Conservation (phyloP, 2,888 invertebrate species). For the Branchipolynoe longqiensis region DNA sequence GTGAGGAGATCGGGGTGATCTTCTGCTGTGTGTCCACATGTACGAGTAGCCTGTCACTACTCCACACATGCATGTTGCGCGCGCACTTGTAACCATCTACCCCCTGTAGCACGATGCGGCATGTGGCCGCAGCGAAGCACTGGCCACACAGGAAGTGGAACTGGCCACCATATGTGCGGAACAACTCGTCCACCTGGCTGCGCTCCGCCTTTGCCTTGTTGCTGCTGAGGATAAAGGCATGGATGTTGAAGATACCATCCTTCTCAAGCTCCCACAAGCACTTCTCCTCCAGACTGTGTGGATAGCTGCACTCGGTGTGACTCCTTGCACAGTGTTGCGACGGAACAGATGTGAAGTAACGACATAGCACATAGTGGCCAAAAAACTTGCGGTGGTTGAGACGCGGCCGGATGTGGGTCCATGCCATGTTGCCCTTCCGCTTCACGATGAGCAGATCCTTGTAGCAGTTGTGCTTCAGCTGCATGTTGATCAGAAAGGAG, state of each 20-base stretch:
- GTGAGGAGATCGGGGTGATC: constrained; percentile 71
- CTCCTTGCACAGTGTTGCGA: constrained; percentile 69
- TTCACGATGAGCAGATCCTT: constrained; percentile 74
- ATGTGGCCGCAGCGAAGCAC: constrained; percentile 73
- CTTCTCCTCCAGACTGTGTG: constrained; percentile 56
- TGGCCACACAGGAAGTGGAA: constrained; percentile 75
- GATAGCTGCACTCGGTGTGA: constrained; percentile 47
- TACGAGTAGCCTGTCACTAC: constrained; percentile 71
- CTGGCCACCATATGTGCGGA: constrained; percentile 73
- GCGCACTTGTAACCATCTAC: constrained; percentile 64
- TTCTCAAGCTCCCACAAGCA: constrained; percentile 76
- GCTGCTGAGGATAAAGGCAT: constrained; percentile 76
- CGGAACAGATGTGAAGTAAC: constrained; percentile 68
- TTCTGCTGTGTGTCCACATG: constrained; percentile 70
- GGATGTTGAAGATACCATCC: constrained; percentile 74
- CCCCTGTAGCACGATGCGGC: constrained; percentile 67
- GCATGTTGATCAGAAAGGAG: constrained; percentile 35
- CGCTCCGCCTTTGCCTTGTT: constrained; percentile 63
- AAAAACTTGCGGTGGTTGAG: constrained; percentile 73
- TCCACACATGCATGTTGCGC: constrained; percentile 71
- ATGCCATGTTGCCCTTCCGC: constrained; percentile 63
- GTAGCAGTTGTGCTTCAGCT: constrained; percentile 71
- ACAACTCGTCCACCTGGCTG: constrained; percentile 70
- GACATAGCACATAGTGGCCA: constrained; percentile 75
- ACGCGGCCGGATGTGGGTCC: constrained; percentile 74